Conservation (phyloP, 2,113 vertebrate genomes). For the Spilogale gracilis region DNA sequence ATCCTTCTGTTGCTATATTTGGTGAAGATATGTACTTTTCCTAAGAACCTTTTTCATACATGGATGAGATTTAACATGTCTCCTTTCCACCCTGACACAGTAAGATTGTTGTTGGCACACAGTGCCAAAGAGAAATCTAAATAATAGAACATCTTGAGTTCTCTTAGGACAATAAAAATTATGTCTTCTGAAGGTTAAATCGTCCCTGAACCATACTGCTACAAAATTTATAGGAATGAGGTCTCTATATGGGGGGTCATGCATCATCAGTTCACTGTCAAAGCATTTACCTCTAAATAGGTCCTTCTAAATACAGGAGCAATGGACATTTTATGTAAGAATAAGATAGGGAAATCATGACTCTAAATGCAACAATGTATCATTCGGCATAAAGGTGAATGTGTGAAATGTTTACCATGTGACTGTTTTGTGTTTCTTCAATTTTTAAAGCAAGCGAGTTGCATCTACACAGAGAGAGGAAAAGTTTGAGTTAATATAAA, state of each 20-base stretch:
- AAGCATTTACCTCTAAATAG: constrained; percentile 75
- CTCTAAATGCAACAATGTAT: background rate
- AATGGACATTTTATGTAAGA: background rate
- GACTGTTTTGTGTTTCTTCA: background rate
- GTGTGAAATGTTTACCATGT: background rate
- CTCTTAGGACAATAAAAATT: constrained; percentile 75
- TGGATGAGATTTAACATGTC: background rate
- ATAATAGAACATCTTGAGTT: constrained; percentile 72
- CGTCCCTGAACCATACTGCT: constrained; percentile 81
- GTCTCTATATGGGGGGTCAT: constrained; percentile 71
- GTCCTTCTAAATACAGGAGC: constrained; percentile 53
- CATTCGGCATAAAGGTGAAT: background rate
- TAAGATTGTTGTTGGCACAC: background rate
- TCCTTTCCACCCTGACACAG: constrained; percentile 54
- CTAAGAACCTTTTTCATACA: background rate
- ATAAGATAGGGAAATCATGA: background rate
- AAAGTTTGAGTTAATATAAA: constrained; percentile 50
- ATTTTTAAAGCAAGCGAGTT: background rate
- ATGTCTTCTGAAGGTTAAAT: constrained; percentile 86
- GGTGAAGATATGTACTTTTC: background rate
- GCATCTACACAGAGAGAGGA: background rate
- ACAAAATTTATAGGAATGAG: constrained; percentile 76
- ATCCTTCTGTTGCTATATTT: rapidly evolving
- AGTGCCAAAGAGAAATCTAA: constrained; percentile 46
- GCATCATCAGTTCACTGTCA: constrained; percentile 76